These are phyloP conservation scores for Ischnura elegans DNA, from an alignment of 2,888 invertebrate species.

Conservation along the genomic window DNA sequence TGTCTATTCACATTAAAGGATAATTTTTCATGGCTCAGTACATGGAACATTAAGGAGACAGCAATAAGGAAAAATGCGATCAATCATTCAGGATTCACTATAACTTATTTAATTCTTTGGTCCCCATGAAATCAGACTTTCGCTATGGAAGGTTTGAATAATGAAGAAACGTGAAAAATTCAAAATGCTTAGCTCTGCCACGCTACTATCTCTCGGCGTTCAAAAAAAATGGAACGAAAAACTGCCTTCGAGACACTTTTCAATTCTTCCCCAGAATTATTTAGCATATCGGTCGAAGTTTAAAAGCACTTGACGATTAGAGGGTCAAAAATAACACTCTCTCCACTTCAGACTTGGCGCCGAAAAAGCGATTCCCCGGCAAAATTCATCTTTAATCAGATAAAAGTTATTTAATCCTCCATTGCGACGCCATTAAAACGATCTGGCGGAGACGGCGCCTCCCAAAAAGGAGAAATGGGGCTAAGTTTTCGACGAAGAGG, in stretches of 20 bases:
- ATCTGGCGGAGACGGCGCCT: neutral
- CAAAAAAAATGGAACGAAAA: neutral
- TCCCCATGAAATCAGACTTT: no score
- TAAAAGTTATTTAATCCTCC: neutral
- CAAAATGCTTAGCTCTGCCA: no score
- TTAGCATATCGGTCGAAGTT: neutral
- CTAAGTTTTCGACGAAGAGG: neutral
- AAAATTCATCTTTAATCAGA: conserved; percentile 35
- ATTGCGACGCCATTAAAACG: neutral
- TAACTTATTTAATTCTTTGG: no score
- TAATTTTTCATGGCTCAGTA: no score
- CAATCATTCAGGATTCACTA: no score
- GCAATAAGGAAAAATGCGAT: no score
- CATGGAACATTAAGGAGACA: no score
- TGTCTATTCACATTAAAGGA: no score
- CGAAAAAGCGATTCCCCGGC: conserved; percentile 1
- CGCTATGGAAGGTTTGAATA: no score
- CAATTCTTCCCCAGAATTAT: neutral
- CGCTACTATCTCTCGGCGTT: no score
- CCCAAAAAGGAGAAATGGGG: neutral
- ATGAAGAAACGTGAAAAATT: no score
- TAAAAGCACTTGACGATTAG: neutral
- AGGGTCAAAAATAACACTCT: neutral
- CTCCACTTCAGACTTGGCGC: neutral
- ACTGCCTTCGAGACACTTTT: neutral